Percentiles rank a stretch among this genome's conserved stretches.
Conservation (phyloP, 2,113 vertebrate genomes). For the Eonycteris spelaea region DNA sequence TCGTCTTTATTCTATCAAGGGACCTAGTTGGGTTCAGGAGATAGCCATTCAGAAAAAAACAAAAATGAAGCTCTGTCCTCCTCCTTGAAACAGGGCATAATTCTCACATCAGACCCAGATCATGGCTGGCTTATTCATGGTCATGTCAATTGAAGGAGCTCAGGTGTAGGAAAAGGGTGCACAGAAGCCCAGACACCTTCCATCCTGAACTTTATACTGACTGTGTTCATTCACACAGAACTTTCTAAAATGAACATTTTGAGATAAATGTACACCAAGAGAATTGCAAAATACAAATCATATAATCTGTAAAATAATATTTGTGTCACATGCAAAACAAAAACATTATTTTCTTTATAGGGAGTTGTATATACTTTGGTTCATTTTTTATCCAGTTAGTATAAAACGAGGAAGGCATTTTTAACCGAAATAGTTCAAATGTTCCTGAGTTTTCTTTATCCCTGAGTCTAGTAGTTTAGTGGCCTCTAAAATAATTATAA, state of each 20-base stretch:
- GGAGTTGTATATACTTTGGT: not conserved
- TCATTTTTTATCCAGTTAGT: not conserved
- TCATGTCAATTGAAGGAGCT: not conserved
- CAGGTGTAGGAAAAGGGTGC: not conserved
- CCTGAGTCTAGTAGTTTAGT: not conserved
- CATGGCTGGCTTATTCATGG: not conserved
- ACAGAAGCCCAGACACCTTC: not conserved
- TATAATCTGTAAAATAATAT: not conserved
- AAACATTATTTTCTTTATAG: not conserved
- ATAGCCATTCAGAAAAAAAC: not conserved
- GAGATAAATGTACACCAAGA: not conserved
- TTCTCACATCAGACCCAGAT: not conserved
- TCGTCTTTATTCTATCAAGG: not conserved
- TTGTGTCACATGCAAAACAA: not conserved
- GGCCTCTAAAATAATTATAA: conserved; percentile 15
- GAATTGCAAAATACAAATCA: not conserved
- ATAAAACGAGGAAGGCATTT: not conserved
- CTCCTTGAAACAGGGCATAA: not conserved
- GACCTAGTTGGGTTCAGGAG: not conserved
- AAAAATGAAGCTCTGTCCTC: not conserved
- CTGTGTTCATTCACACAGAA: not conserved
- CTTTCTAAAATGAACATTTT: not conserved
- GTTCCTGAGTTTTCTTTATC: not conserved
- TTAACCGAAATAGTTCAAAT: not conserved
- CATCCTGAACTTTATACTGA: not conserved